Evolutionary conservation across 2,888 invertebrate species (phyloP).

Genomic region (Trichacis sp.): DNA sequence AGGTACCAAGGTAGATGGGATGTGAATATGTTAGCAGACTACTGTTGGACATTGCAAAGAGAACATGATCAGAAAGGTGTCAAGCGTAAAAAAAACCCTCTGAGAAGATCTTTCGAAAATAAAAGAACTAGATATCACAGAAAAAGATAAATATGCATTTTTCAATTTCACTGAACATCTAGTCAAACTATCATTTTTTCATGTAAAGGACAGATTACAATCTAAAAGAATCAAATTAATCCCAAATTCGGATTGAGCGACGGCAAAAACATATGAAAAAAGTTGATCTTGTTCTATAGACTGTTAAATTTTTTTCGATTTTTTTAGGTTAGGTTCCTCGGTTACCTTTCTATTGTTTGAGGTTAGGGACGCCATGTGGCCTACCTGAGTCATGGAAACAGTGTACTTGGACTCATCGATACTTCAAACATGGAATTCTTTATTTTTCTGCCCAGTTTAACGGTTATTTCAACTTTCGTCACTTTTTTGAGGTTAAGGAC

Average conservation of each 20-base stretch:
- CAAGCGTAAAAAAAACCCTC: slow-evolving; percentile 11
- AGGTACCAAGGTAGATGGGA: slow-evolving; percentile 15
- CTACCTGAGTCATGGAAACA: slow-evolving; percentile 1
- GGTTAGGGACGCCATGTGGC: neutral
- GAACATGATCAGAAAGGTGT: neutral
- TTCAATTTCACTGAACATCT: neutral
- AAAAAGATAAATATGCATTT: neutral
- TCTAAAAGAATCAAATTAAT: slow-evolving; percentile 4
- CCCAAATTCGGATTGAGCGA: slow-evolving; percentile 9
- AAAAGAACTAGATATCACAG: slow-evolving; percentile 6
- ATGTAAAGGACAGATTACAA: slow-evolving; percentile 6
- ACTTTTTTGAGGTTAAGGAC: neutral
- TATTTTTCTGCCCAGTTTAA: slow-evolving; percentile 1
- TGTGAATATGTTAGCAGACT: slow-evolving; percentile 13
- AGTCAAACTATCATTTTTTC: slow-evolving; percentile 3
- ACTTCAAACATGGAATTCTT: slow-evolving; percentile 6
- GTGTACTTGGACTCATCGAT: slow-evolving; percentile 1
- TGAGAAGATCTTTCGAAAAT: slow-evolving; percentile 9
- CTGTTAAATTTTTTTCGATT: too few relatives aligned
- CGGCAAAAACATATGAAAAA: neutral
- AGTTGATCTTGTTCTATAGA: too few relatives aligned
- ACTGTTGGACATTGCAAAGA: slow-evolving; percentile 15
- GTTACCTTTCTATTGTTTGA: too few relatives aligned
- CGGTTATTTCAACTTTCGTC: slow-evolving; percentile 7
- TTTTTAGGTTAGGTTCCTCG: too few relatives aligned